These are phyloP conservation scores for Tridacna crocea DNA, from an alignment of 2,888 invertebrate genomes.

Conservation along the genomic window DNA sequence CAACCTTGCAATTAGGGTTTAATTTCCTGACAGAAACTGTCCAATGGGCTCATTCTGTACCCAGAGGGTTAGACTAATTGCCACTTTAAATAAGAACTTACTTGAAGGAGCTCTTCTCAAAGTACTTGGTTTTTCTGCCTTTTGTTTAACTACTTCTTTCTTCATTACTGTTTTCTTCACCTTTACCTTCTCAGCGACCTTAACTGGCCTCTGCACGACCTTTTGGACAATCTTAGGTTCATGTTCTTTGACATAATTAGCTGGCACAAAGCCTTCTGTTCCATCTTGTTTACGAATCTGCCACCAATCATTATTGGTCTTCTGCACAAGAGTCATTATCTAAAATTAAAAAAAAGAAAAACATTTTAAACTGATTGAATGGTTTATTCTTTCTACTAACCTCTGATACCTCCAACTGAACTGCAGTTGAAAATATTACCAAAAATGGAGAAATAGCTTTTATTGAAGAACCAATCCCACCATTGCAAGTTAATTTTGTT, in stretches of 20 bases:
- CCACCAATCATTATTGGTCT: constrained; percentile 99
- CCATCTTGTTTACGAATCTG: constrained; percentile 96
- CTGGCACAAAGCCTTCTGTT: constrained; percentile 98
- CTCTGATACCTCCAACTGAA: too few species aligned
- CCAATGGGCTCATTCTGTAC: too few species aligned
- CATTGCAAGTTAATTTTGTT: too few species aligned
- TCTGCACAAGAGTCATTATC: constrained; percentile 95
- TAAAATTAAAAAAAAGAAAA: constrained; percentile 75
- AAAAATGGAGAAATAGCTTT: too few species aligned
- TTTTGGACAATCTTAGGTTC: constrained; percentile 89
- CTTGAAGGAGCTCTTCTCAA: constrained; percentile 82
- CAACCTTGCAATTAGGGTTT: too few species aligned
- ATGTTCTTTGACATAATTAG: constrained; percentile 96
- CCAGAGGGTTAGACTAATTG: too few species aligned
- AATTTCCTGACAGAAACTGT: too few species aligned
- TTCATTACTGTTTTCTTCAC: constrained; percentile 90
- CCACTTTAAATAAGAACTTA: constrained; percentile 44
- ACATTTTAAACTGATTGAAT: neutral
- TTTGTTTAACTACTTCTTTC: constrained; percentile 89
- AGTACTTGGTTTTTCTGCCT: constrained; percentile 79
- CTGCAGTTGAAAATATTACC: too few species aligned
- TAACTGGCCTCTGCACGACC: constrained; percentile 91
- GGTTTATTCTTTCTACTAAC: too few species aligned
- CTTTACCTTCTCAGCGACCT: constrained; percentile 92
- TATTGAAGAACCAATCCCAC: too few species aligned